phyloP scores from a whole-genome alignment of 1,140 invertebrate species.

The Pectinophora gossypiella region DNA sequence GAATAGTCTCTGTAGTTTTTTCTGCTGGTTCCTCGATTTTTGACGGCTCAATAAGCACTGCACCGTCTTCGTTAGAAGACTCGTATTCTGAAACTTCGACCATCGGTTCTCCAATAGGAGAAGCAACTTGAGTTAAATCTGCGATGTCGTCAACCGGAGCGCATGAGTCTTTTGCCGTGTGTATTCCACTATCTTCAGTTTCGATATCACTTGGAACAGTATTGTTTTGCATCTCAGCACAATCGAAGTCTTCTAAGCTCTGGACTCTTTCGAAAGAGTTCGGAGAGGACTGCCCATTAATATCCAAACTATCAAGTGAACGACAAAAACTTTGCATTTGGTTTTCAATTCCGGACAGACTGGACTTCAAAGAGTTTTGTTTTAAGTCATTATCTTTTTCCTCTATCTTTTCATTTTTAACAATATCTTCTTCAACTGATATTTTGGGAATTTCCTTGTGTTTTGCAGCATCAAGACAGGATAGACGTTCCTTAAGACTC shows the following conservation, averaged over 20 bases:
- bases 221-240: slow-evolving; percentile 66
- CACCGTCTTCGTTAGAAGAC: slow-evolving; percentile 61
- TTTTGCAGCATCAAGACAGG: slow-evolving; percentile 70
- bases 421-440: slow-evolving; percentile 60
- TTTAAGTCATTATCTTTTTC: slow-evolving; percentile 45
- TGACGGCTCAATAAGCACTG: slow-evolving; percentile 29
- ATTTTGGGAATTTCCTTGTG: slow-evolving; percentile 72
- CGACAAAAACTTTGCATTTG: slow-evolving; percentile 77
- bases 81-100: slow-evolving; percentile 67
- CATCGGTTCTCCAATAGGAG: slow-evolving; percentile 66
- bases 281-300: slow-evolving; percentile 65
- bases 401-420: slow-evolving; percentile 42
- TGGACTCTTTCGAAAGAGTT: slow-evolving; percentile 81
- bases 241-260: slow-evolving; percentile 80
- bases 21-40: slow-evolving; percentile 42
- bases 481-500: slow-evolving; percentile 77
- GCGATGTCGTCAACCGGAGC: slow-evolving; percentile 84
- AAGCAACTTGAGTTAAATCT: slow-evolving; percentile 69
- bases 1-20: slow-evolving; percentile 25
- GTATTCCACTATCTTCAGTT: slow-evolving; percentile 88
- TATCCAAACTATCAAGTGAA: slow-evolving; percentile 80
- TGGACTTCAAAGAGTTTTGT: slow-evolving; percentile 52
- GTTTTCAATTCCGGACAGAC: slow-evolving; percentile 55
- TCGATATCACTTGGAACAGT: slow-evolving; percentile 79
- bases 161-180: slow-evolving; percentile 86